Conservation (phyloP, 2,797 vertebrate species). For the Smutsia temminckii region DNA sequence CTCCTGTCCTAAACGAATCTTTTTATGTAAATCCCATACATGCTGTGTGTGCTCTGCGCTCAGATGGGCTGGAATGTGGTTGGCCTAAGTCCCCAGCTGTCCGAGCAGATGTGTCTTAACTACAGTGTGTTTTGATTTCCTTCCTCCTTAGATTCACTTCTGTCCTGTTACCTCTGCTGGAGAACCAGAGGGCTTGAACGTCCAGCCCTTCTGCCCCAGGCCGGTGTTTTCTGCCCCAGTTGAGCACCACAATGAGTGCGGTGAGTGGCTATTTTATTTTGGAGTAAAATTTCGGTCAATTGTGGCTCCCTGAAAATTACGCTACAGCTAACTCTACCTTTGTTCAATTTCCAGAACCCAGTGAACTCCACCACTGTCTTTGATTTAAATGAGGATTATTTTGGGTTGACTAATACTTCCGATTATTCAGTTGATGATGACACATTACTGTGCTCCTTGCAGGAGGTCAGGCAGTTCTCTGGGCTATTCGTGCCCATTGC, state of each 20-base stretch:
- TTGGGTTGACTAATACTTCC: fast-evolving
- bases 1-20: fast-evolving
- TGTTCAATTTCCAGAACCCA: background rate
- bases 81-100: fast-evolving
- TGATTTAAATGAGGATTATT: background rate
- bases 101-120: fast-evolving
- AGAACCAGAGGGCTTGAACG: fast-evolving
- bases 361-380: background rate
- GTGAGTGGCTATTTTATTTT: background rate
- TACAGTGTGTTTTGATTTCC: fast-evolving
- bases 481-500: conserved; percentile 77
- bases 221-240: fast-evolving
- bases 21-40: fast-evolving
- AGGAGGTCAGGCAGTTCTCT: conserved; percentile 82
- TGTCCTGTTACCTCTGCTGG: fast-evolving
- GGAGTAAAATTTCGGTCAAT: fast-evolving
- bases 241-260: background rate
- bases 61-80: fast-evolving
- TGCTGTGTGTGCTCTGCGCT: fast-evolving
- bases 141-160: background rate
- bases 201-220: fast-evolving
- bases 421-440: fast-evolving
- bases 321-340: fast-evolving
- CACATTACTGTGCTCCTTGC: conserved; percentile 53
- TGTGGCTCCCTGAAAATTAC: fast-evolving